Evolutionary conservation across 2,113 vertebrate genomes (phyloP), one percentile per base, ranked within the genome.

Genomic region (Otis tarda): DNA sequence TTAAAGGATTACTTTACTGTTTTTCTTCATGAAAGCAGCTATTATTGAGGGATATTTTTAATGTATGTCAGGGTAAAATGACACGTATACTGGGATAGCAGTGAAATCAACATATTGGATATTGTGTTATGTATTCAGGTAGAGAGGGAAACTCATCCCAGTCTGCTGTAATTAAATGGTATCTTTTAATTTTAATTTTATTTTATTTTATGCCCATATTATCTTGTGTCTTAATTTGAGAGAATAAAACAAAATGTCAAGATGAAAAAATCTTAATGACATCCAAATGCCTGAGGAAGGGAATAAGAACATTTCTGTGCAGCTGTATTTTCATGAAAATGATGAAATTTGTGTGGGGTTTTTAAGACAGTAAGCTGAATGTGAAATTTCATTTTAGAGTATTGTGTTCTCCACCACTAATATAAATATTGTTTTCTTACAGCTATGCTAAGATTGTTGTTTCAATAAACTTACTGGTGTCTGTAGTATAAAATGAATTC

Each of bases 311-410:
- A 71, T 87, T 82, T 87, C 30, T 81, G 10, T 89, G 52, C 22
- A 75, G 43, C 74, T 91, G 19, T 60, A 52, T 95, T 94, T 95
- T 89, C 43, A 79, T 45, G 19, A 70, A 87, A 87, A 82, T 60
- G 7, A n/a, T 11, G 14, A 92, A 9, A 84, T 81, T 59, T 84
- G 3, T 64, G 24, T 16, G 52, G 16, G 21, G 35, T 68, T 84
- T 89, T 95, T 75, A 78, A 78, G 70, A 10, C 8, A 75, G 57
- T 52, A 87, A 89, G 8, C 39, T 50, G 43, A 76, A 87, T 74
- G 17, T n/a, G 82, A 91, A 78, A 84, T 56, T 87, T n/a, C 1
- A 47, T 86, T 92, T 93, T 53, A 47, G 6, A 60, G 16, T 85
- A 43, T 78, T 89, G 18, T 63, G 12, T 87, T 94, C 43, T 39